Evolutionary conservation across 2,113 vertebrate genomes (phyloP).

Genomic region (Ellobius talpinus): DNA sequence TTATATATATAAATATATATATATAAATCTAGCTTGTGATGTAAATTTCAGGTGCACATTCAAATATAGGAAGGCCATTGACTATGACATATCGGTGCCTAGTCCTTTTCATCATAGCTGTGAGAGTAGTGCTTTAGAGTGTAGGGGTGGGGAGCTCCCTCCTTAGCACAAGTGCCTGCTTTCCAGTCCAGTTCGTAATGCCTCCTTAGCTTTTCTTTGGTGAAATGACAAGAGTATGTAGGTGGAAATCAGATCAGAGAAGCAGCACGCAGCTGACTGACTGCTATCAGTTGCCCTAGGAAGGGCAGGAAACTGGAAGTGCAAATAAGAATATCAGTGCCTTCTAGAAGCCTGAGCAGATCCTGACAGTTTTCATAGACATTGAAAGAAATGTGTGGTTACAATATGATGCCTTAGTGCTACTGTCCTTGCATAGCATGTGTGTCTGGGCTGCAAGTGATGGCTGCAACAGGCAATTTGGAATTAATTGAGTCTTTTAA

Average conservation of each 20-base stretch:
- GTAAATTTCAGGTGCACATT: slow-evolving; percentile 27
- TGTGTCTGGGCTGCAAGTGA: not conserved
- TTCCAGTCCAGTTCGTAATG: not conserved
- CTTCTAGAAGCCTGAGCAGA: not conserved
- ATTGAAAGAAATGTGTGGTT: not conserved
- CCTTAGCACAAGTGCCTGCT: not conserved
- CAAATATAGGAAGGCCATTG: not conserved
- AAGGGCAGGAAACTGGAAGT: not conserved
- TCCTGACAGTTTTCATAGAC: not conserved
- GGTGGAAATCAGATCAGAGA: slow-evolving; percentile 41
- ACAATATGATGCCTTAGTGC: not conserved
- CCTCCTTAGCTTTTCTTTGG: not conserved
- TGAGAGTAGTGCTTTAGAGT: not conserved
- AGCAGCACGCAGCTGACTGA: not conserved
- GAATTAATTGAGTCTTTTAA: not conserved
- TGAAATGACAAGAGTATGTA: not conserved
- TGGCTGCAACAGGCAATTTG: not conserved
- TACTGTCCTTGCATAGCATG: not conserved
- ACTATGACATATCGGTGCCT: not conserved
- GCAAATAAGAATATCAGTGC: not conserved
- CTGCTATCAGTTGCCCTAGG: not conserved
- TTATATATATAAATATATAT: too few species aligned
- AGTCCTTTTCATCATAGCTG: not conserved
- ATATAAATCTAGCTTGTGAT: not conserved
- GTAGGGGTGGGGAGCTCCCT: not conserved